These are phyloP conservation scores for Perca schrenkii DNA, from an alignment of 2,113 vertebrate genomes.

Conservation along the genomic window DNA sequence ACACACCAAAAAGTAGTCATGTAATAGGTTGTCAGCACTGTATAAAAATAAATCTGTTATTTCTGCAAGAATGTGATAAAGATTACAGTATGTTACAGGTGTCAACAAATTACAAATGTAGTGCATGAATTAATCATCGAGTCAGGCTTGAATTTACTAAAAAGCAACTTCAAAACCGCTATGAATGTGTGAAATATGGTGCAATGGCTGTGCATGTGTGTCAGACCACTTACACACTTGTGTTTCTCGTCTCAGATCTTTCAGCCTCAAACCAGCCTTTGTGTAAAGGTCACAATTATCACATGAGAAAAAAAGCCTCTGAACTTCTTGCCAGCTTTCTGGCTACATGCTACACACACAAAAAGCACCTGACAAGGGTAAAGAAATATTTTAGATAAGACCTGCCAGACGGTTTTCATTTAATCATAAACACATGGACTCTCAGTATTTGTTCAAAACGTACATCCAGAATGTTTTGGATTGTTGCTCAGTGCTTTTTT, in stretches of 20 bases:
- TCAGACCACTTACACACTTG: neutral
- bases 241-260: conserved; percentile 2
- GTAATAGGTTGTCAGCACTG: neutral
- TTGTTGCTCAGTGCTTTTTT: neutral
- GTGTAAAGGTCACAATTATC: conserved; percentile 49
- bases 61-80: neutral
- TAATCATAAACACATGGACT: neutral
- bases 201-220: neutral
- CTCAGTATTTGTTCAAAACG: neutral
- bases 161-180: neutral
- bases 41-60: neutral
- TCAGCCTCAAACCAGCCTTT: conserved; percentile 29
- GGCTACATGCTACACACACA: neutral
- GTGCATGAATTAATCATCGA: neutral
- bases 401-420: neutral
- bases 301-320: conserved; percentile 14
- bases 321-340: conserved; percentile 10
- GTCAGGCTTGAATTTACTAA: neutral
- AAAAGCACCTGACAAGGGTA: neutral
- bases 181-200: neutral
- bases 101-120: neutral
- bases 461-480: neutral
- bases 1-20: neutral
- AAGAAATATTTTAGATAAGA: neutral
- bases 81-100: neutral